Conservation (phyloP, 1,140 invertebrate species). For the Glomeris maerens region DNA sequence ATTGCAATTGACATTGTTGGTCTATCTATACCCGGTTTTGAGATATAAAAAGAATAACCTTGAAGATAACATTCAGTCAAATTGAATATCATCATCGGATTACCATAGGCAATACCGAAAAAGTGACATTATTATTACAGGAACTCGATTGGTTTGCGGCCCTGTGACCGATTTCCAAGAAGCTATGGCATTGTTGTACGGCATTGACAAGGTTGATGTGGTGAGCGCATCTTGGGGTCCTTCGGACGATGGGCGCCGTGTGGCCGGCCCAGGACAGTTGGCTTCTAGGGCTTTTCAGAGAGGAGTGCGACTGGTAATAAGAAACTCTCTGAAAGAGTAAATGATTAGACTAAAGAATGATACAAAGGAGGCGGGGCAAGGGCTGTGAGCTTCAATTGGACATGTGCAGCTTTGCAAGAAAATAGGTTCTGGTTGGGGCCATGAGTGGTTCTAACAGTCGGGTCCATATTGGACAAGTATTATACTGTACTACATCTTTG, state of each 20-base stretch:
- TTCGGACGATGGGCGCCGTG: conserved; percentile 24
- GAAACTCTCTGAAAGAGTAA: neutral
- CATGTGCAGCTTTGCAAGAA: neutral
- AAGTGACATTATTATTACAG: conserved; percentile 17
- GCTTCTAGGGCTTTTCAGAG: conserved; percentile 24
- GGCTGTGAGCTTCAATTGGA: no score
- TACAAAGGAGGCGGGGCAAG: no score
- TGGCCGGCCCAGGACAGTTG: conserved; percentile 28
- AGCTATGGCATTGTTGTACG: conserved; percentile 18
- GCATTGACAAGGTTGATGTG: conserved; percentile 26
- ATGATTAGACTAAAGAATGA: no score
- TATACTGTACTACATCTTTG: no score
- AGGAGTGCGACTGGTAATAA: conserved; percentile 26
- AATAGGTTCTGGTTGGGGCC: no score
- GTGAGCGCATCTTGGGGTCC: conserved; percentile 35
- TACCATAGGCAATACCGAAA: no score
- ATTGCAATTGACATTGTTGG: no score
- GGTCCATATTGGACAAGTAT: no score
- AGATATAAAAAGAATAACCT: neutral
- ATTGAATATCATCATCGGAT: no score
- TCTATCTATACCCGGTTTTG: neutral
- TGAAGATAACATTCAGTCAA: neutral
- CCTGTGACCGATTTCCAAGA: conserved; percentile 28
- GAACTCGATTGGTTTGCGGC: conserved; percentile 32
- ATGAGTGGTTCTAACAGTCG: no score